Evolutionary conservation across 1,140 invertebrate genomes (phyloP).

Genomic region (Chironomus striatipennis): DNA sequence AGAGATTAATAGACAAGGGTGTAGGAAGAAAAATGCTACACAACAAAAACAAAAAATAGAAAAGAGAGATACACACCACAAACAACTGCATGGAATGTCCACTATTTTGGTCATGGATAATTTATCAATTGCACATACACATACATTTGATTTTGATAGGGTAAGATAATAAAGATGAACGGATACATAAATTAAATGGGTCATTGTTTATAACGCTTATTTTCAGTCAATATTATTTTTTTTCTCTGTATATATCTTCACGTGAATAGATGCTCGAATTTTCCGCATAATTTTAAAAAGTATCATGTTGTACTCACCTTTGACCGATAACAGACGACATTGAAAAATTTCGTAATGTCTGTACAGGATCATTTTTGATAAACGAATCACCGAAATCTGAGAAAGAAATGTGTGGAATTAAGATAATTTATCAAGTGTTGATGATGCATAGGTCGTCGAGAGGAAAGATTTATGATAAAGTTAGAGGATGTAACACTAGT

Average conservation of each 20-base stretch:
- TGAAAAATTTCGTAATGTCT: slow-evolving; percentile 18
- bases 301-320: neutral
- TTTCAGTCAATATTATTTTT: neutral
- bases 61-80: neutral
- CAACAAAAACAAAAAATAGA: neutral
- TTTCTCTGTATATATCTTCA: neutral
- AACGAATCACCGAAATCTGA: slow-evolving; percentile 11
- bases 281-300: neutral
- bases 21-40: neutral
- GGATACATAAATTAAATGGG: neutral
- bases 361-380: slow-evolving; percentile 18
- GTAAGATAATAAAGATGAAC: no score
- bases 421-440: no score
- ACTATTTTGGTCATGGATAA: neutral
- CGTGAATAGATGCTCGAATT: no score
- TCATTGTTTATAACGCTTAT: neutral
- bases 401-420: neutral
- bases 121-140: neutral
- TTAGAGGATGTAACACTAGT: no score
- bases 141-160: no score
- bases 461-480: no score
- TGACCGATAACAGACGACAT: neutral
- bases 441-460: no score
- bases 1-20: neutral
- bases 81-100: neutral